These are phyloP conservation scores for Ptyas mucosa DNA, from an alignment of 2,113 vertebrate species.

Conservation along the genomic window DNA sequence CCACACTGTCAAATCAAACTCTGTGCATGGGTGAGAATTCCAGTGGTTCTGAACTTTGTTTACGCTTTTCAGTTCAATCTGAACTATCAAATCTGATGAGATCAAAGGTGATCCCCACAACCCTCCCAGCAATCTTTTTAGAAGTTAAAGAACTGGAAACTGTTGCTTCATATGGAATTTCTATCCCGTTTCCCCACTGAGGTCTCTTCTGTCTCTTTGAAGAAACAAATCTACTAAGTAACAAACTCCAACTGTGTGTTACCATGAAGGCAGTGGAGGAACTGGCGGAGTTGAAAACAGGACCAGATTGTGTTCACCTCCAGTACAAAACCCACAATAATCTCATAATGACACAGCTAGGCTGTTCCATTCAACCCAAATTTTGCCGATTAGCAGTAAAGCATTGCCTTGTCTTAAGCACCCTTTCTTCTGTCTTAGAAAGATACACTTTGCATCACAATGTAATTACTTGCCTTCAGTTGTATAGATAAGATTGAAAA, in stretches of 20 bases:
- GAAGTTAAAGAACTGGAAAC: slow-evolving; percentile 27
- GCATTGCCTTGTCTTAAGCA: slow-evolving; percentile 31
- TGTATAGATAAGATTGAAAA: slow-evolving; percentile 25
- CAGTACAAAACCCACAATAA: slow-evolving; percentile 39
- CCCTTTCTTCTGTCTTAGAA: slow-evolving; percentile 36
- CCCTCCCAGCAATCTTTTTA: slow-evolving; percentile 18
- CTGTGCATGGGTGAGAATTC: neutral
- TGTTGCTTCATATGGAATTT: slow-evolving; percentile 27
- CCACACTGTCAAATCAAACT: neutral
- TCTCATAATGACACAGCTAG: slow-evolving; percentile 49
- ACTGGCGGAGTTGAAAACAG: slow-evolving; percentile 40
- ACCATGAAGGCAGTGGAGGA: slow-evolving; percentile 51
- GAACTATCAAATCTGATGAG: neutral
- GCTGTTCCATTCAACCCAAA: slow-evolving; percentile 29
- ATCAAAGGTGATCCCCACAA: neutral
- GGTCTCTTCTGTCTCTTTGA: slow-evolving; percentile 31
- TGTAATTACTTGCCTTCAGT: slow-evolving; percentile 39
- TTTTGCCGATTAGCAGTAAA: slow-evolving; percentile 49
- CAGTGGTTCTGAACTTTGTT: neutral
- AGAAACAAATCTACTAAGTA: slow-evolving; percentile 65
- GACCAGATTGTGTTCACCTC: slow-evolving; percentile 24
- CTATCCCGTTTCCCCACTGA: slow-evolving; percentile 30
- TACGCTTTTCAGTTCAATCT: neutral
- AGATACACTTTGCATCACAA: slow-evolving; percentile 16
- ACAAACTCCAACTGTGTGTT: slow-evolving; percentile 40